Evolutionary conservation across 2,113 vertebrate genomes (phyloP).

Genomic region (Catharus fuscescens): DNA sequence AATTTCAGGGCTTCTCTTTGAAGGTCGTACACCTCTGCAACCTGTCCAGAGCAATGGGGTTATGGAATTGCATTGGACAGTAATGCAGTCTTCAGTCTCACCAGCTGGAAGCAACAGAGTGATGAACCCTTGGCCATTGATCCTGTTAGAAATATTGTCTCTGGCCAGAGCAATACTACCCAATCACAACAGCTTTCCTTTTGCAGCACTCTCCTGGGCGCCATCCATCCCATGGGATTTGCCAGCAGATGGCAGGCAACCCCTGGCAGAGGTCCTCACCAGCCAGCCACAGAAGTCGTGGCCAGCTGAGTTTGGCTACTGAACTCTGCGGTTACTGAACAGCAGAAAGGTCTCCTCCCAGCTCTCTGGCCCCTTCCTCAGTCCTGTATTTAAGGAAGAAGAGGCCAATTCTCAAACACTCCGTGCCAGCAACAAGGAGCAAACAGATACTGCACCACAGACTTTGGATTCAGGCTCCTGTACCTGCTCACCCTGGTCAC

Average conservation of each 20-base stretch:
- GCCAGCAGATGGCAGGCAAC: constrained; percentile 66
- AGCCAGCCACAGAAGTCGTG: background rate
- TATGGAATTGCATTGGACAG: background rate
- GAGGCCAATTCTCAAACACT: background rate
- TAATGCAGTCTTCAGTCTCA: background rate
- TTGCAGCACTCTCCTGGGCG: background rate
- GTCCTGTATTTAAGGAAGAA: background rate
- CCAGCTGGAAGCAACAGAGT: background rate
- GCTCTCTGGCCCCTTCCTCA: background rate
- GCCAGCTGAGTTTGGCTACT: background rate
- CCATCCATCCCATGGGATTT: background rate
- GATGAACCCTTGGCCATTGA: rapidly evolving
- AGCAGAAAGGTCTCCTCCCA: background rate
- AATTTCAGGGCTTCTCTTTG: background rate
- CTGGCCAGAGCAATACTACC: background rate
- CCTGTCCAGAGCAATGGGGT: background rate
- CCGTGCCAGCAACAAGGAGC: background rate
- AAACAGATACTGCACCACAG: background rate
- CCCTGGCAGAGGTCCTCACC: background rate
- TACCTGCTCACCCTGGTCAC: background rate
- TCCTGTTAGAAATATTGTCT: background rate
- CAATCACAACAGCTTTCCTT: background rate
- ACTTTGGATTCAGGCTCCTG: rapidly evolving
- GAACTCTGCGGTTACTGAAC: background rate
- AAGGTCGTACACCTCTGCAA: background rate